Evolutionary conservation across 2,113 vertebrate genomes (phyloP), one percentile per base, ranked within the genome.

Genomic region (Seriola dumerili): DNA sequence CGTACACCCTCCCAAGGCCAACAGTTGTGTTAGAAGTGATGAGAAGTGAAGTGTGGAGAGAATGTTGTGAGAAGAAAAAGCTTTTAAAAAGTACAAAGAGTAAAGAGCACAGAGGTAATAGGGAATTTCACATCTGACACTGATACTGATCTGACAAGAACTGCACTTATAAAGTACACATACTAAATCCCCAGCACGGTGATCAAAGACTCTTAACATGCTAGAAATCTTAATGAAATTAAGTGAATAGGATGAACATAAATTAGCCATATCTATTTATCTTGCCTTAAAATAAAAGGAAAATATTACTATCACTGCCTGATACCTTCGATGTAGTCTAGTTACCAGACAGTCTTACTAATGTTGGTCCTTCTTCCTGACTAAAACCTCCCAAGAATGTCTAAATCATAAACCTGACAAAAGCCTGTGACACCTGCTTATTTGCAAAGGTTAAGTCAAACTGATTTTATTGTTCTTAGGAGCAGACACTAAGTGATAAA

Each of bases 391-490:
- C 52, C 57, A 87, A 80, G 84, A 89, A 84, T 85, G 78, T 87
- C 29, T 59, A 34, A 72, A 74, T 78, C 85, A 77, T 81, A 82
- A 90, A 81, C 65, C 72, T 14, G 52, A 87, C 89, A 89, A 83
- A 87, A 64, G 55, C 66, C 38, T 75, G 54, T 64, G 85, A 93
- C 77, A 82, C 63, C 74, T 76, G 34, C 78, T 85, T 58, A 63
- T 85, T 88, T 87, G 48, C 38, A 81, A 55, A 72, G n/a, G 58
- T 77, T 50, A 87, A 72, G 54, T 48, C 64, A 63, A 67, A 81
- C 34, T 57, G 61, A 54, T 86, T 88, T 90, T 85, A 89, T 92
- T 93, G 89, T 92, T 88, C 32, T 77, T 57, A 23, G 44, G 74
- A 68, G 54, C 82, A 84, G 81, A 86, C 72, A 34, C 78, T 65